Evolutionary conservation across 2,797 vertebrate species (phyloP).

Genomic region (Ctenopoma multispine): DNA sequence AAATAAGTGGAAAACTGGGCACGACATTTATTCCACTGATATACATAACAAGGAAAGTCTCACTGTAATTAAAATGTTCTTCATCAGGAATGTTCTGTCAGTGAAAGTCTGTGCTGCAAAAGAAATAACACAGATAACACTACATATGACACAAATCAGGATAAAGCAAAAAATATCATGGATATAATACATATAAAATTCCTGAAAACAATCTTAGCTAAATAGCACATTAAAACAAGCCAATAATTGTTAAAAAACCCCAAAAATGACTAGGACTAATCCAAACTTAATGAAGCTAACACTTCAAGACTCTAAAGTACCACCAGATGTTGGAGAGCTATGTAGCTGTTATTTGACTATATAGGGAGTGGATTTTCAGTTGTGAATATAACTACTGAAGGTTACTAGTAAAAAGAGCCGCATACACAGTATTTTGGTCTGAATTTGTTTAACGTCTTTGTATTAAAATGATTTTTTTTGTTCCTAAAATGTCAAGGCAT

Average conservation of each 20-base stretch:
- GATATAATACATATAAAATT: background rate
- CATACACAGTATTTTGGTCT: no score
- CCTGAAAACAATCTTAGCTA: background rate
- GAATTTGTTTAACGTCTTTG: no score
- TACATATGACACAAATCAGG: background rate
- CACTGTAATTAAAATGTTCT: no score
- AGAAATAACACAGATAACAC: background rate
- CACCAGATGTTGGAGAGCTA: no score
- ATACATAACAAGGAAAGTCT: no score
- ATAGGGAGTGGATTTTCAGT: background rate
- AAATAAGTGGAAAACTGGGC: no score
- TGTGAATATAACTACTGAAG: background rate
- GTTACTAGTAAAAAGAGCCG: no score
- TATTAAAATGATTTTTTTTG: no score
- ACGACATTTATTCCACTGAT: no score
- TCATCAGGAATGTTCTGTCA: no score
- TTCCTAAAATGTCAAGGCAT: background rate
- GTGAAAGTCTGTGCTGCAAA: no score
- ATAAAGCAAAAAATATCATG: background rate
- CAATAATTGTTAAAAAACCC: background rate
- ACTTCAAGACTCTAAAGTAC: background rate
- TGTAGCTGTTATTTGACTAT: background rate
- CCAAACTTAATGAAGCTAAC: background rate
- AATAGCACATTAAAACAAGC: background rate
- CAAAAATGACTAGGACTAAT: background rate